These are phyloP conservation scores for Cololabis saira DNA, from an alignment of 2,113 vertebrate genomes.

Conservation along the genomic window DNA sequence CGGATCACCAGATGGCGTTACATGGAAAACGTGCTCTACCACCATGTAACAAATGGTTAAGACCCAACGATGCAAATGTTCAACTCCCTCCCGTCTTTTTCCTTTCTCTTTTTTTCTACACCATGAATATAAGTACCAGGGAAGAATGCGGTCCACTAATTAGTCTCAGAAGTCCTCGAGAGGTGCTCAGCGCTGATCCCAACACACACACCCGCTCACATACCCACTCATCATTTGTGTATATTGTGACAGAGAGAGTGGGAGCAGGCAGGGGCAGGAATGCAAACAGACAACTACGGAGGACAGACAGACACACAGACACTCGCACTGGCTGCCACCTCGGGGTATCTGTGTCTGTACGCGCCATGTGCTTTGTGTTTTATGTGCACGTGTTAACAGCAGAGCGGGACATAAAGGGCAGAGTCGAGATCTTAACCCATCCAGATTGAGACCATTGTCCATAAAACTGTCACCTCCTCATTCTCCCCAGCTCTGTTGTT, in stretches of 20 bases:
- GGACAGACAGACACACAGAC: conserved; percentile 33
- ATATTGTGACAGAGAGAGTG: conserved; percentile 22
- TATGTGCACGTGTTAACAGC: conserved; percentile 42
- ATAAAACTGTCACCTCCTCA: too few relatives aligned
- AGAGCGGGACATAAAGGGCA: conserved; percentile 20
- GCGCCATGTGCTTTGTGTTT: conserved; percentile 21
- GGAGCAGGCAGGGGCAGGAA: conserved; percentile 27
- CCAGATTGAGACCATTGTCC: background rate
- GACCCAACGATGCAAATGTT: background rate
- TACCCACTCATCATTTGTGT: conserved; percentile 65
- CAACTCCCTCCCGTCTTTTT: background rate
- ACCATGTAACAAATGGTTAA: background rate
- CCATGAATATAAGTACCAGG: conserved; percentile 3
- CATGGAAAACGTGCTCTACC: background rate
- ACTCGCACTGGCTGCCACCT: conserved; percentile 26
- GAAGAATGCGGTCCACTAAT: conserved; percentile 3
- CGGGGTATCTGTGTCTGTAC: background rate
- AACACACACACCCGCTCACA: conserved; percentile 41
- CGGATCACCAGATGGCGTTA: conserved; percentile 53
- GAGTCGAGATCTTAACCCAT: background rate
- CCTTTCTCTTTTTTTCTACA: background rate
- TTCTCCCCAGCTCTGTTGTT: too few relatives aligned
- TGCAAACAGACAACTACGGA: conserved; percentile 42
- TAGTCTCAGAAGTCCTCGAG: conserved; percentile 38
- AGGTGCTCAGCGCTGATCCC: conserved; percentile 19